Conservation (phyloP, 2,113 vertebrate genomes). For the Collichthys lucidus region DNA sequence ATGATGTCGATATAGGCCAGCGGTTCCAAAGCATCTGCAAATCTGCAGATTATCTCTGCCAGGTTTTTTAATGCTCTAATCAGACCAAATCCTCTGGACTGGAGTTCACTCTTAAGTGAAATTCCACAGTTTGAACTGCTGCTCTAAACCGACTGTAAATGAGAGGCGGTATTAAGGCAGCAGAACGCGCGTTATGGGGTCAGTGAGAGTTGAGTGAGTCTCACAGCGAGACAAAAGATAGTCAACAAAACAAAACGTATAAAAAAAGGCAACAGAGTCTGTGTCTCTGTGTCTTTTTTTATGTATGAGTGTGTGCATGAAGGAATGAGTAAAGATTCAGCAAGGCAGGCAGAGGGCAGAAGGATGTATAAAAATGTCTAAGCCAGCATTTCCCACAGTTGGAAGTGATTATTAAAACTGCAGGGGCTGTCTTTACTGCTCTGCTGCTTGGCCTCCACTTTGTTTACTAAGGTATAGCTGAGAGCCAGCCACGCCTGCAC, state of each 20-base stretch:
- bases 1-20: conserved; percentile 70
- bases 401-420: conserved; percentile 65
- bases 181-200: conserved; percentile 12
- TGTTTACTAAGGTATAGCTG: conserved; percentile 50
- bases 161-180: conserved; percentile 19
- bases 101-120: conserved; percentile 47
- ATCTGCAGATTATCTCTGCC: conserved; percentile 71
- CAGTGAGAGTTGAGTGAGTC: not conserved
- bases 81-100: conserved; percentile 68
- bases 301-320: conserved; percentile 6
- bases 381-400: conserved; percentile 63
- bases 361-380: conserved; percentile 20
- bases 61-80: conserved; percentile 66
- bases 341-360: conserved; percentile 2
- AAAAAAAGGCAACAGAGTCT: not conserved
- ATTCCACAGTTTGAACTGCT: conserved; percentile 8
- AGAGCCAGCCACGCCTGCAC: conserved; percentile 33
- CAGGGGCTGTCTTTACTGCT: conserved; percentile 53
- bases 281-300: not conserved
- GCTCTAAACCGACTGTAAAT: conserved; percentile 2
- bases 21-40: conserved; percentile 56
- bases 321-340: conserved; percentile 18
- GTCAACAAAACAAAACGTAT: not conserved
- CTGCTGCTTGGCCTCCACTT: conserved; percentile 41
- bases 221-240: not conserved